Percentiles rank a stretch among this genome's conserved stretches.
Evolutionary conservation across 2,113 vertebrate species (phyloP).

Genomic region (Clinocottus analis): DNA sequence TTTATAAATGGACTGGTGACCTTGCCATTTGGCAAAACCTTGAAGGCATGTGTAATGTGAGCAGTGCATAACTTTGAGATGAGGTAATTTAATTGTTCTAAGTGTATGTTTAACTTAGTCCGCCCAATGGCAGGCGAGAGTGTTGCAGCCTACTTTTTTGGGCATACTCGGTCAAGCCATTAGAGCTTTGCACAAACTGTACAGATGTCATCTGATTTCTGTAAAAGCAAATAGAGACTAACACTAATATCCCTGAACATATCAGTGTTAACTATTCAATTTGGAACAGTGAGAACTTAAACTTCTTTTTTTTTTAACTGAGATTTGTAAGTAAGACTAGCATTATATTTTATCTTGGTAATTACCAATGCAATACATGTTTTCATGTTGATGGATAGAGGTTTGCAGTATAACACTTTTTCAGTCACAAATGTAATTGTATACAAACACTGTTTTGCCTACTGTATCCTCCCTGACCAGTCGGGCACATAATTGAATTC

Average conservation of each 20-base stretch:
- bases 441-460: conserved; percentile 39
- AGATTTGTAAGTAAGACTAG: background rate
- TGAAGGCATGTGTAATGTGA: conserved; percentile 65
- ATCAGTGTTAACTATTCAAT: background rate
- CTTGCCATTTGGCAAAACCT: conserved; percentile 70
- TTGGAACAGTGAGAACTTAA: background rate
- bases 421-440: background rate
- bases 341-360: background rate
- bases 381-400: background rate
- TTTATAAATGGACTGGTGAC: conserved; percentile 58
- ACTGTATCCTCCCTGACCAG: background rate
- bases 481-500: background rate
- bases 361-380: background rate
- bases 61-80: conserved; percentile 65
- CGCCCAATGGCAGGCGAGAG: conserved; percentile 5
- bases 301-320: background rate
- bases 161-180: conserved; percentile 7
- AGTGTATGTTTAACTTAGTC: conserved; percentile 60
- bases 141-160: conserved; percentile 26
- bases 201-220: conserved; percentile 13
- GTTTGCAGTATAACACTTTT: background rate
- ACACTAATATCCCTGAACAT: background rate
- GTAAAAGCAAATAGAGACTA: conserved; percentile 14
- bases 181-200: background rate
- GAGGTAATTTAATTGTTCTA: conserved; percentile 75